phyloP scores from a whole-genome alignment of 2,797 vertebrate species.

The Oceanodroma leucorhoa region DNA sequence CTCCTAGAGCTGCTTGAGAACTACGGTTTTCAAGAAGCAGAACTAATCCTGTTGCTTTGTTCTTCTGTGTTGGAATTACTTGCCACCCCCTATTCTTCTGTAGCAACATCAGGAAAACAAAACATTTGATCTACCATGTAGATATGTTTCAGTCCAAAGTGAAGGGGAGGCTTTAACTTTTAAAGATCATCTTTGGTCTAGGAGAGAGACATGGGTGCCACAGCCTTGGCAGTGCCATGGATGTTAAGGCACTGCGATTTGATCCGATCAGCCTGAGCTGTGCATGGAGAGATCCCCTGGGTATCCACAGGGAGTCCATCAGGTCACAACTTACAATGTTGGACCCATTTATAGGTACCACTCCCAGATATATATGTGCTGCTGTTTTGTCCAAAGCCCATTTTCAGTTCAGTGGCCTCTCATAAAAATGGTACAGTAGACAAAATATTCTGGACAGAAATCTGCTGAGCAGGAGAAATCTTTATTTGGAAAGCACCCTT shows the following conservation, averaged over 20 bases:
- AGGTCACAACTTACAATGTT: background rate
- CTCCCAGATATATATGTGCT: background rate
- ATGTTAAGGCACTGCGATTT: background rate
- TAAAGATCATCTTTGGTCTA: background rate
- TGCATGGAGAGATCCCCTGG: background rate
- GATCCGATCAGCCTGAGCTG: background rate
- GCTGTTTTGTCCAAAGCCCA: background rate
- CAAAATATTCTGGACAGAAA: conserved; percentile 57
- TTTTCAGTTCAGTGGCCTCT: conserved; percentile 10
- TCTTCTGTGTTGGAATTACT: background rate
- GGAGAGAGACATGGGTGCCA: background rate
- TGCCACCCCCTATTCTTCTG: background rate
- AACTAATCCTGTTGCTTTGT: background rate
- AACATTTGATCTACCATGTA: background rate
- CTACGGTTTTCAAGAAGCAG: background rate
- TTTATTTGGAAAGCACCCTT: conserved; percentile 56
- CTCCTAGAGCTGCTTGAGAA: background rate
- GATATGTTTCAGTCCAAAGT: background rate
- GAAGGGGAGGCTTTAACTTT: background rate
- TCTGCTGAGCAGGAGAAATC: conserved; percentile 54
- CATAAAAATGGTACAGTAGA: conserved; percentile 4
- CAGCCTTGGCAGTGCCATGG: background rate
- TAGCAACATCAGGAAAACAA: background rate
- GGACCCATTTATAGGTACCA: background rate
- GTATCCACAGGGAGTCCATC: background rate